Conservation (phyloP, 2,797 vertebrate species). For the Micropoecilia bifurca region DNA sequence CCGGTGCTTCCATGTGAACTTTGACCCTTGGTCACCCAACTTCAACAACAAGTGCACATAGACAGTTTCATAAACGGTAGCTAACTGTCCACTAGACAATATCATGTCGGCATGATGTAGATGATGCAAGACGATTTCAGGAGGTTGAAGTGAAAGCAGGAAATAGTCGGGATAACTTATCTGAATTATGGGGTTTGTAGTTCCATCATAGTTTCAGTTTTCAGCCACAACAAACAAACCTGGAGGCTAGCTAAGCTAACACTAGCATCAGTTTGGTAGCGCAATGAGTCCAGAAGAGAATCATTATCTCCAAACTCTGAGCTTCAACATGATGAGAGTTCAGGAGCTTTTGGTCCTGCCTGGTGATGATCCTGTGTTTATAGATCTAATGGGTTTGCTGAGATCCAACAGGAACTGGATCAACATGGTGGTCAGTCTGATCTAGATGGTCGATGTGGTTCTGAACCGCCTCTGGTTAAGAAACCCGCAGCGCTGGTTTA, state of each 20-base stretch:
- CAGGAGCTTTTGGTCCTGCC: not conserved
- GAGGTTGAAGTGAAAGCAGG: too few relatives aligned
- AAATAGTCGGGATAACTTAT: too few relatives aligned
- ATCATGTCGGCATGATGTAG: not conserved
- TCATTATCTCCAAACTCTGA: not conserved
- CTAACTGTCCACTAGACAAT: not conserved
- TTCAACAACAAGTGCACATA: not conserved
- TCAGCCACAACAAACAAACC: too few relatives aligned
- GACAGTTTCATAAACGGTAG: not conserved
- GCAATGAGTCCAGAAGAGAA: not conserved
- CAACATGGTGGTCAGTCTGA: not conserved
- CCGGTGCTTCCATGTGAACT: not conserved
- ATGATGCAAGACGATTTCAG: not conserved
- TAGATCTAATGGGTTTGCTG: not conserved
- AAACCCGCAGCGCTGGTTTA: not conserved
- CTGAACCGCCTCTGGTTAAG: not conserved
- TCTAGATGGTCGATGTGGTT: not conserved
- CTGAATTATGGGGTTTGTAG: too few relatives aligned
- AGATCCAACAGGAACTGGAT: not conserved
- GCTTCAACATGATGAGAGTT: not conserved
- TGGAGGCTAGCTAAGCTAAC: not conserved
- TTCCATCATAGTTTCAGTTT: too few relatives aligned
- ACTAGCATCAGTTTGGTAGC: not conserved
- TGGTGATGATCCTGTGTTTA: not conserved
- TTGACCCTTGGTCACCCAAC: not conserved